phyloP scores from a whole-genome alignment of 2,113 vertebrate species.

The Grus americana region DNA sequence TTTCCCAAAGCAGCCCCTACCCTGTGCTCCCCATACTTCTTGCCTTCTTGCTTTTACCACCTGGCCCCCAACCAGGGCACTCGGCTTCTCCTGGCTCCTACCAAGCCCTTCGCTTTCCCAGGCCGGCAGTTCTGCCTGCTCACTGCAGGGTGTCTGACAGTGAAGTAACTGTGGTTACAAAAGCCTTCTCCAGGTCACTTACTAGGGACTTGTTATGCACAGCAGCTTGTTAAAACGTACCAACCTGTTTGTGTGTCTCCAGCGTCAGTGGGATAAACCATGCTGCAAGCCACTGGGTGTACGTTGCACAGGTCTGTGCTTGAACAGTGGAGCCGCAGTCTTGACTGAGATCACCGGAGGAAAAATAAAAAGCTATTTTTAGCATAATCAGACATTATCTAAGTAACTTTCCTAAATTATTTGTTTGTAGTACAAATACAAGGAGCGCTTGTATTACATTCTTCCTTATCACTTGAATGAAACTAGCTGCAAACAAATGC shows the following conservation, averaged over 20 bases:
- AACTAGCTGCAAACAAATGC: not conserved
- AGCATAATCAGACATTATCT: not conserved
- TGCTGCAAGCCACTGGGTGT: not conserved
- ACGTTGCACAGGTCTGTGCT: not conserved
- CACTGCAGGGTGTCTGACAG: not conserved
- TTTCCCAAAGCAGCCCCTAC: not conserved
- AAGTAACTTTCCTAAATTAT: not conserved
- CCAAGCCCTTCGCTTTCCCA: not conserved
- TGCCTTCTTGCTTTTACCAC: not conserved
- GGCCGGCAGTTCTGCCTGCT: not conserved
- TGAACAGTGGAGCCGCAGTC: not conserved
- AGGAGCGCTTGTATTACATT: not conserved
- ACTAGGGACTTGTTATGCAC: not conserved
- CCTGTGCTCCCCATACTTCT: accelerated
- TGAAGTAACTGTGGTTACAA: not conserved
- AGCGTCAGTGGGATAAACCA: not conserved
- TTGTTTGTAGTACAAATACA: not conserved
- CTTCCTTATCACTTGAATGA: not conserved
- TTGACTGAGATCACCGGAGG: not conserved
- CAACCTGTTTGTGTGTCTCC: not conserved
- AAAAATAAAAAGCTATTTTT: not conserved
- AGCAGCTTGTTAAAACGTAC: not conserved
- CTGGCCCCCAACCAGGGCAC: not conserved
- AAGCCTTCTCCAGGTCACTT: not conserved
- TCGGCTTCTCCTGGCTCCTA: not conserved